These are phyloP conservation scores for Silurus asotus DNA, from an alignment of 2,113 vertebrate species.

Conservation along the genomic window DNA sequence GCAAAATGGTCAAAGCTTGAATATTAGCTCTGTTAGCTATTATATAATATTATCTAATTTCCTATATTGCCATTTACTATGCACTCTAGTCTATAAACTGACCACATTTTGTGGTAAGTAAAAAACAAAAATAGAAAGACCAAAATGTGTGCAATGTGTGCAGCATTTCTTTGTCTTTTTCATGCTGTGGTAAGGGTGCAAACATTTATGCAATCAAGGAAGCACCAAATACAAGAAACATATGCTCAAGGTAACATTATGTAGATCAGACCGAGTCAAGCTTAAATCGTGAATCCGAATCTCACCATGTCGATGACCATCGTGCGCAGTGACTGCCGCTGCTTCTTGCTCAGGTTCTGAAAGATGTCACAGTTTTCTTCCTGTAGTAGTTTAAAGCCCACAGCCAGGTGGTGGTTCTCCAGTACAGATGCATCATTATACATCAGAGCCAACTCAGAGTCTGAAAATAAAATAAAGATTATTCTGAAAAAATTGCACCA, in stretches of 20 bases:
- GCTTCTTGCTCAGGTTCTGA: conserved; percentile 86
- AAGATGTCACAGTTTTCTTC: conserved; percentile 91
- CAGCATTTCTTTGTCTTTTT: neutral
- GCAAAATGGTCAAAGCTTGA: neutral
- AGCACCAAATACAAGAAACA: neutral
- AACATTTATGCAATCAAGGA: neutral
- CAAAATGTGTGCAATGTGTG: no score
- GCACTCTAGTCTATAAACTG: neutral
- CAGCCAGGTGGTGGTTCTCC: conserved; percentile 91
- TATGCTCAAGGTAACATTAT: neutral
- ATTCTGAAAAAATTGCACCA: neutral
- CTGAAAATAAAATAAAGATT: conserved; percentile 59
- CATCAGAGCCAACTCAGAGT: conserved; percentile 90
- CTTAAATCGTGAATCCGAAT: neutral
- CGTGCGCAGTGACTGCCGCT: conserved; percentile 82
- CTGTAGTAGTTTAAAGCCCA: conserved; percentile 92
- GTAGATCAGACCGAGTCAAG: neutral
- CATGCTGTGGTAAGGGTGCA: neutral
- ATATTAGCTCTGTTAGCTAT: no score
- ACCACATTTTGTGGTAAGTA: neutral
- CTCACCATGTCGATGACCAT: conserved; percentile 91
- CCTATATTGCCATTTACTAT: neutral
- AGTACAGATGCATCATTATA: conserved; percentile 89
- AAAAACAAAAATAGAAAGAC: neutral
- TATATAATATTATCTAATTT: no score